Evolutionary conservation across 2,888 invertebrate species (phyloP).

Genomic region (Papilio protenor): DNA sequence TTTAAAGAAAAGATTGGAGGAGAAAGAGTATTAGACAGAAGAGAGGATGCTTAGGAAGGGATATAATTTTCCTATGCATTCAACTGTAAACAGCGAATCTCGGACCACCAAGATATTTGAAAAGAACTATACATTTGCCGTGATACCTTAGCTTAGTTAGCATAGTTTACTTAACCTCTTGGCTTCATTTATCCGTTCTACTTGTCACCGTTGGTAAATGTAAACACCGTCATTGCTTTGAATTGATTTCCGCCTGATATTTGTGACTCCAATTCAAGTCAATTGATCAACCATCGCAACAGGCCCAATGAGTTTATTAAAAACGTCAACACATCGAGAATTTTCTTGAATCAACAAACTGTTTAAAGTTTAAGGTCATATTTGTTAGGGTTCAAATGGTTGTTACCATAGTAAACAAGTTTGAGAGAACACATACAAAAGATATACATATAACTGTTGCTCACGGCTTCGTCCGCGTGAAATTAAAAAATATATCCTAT

Average conservation of each 20-base stretch:
- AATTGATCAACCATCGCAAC: background rate
- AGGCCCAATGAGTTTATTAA: conserved; percentile 1
- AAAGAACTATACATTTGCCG: no score
- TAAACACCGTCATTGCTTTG: background rate
- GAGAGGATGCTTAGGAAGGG: no score
- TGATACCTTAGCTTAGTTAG: no score
- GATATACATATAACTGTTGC: background rate
- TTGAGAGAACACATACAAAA: background rate
- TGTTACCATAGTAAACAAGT: background rate
- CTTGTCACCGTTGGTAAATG: background rate
- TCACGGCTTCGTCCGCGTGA: no score
- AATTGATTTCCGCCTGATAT: background rate
- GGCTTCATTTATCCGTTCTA: background rate
- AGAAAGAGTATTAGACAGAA: no score
- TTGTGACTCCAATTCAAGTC: conserved; percentile 4
- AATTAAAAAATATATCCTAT: no score
- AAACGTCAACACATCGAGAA: conserved; percentile 11
- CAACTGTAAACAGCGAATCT: no score
- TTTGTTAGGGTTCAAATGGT: background rate
- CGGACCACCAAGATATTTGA: no score
- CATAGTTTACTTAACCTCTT: no score
- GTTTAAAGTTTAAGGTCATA: background rate
- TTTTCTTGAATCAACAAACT: background rate
- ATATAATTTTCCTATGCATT: no score
- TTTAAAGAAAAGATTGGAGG: no score